These are phyloP conservation scores for Agrilus cyanescens DNA, from an alignment of 2,888 invertebrate species.

Conservation along the genomic window DNA sequence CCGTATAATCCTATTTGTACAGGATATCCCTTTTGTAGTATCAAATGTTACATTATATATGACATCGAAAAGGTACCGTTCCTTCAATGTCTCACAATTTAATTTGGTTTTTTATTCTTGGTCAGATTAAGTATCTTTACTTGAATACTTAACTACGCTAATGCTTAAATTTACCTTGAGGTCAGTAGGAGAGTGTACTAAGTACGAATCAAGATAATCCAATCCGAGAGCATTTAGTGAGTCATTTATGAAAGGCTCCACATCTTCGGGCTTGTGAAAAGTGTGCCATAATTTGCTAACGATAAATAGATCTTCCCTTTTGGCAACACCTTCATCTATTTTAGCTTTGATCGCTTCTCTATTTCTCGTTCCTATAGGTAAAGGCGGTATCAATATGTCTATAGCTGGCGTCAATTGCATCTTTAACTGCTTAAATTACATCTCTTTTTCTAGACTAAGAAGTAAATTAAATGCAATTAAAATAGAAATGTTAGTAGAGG, in stretches of 20 bases:
- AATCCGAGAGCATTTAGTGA: conserved; percentile 56
- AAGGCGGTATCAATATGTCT: conserved; percentile 62
- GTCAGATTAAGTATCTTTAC: no score
- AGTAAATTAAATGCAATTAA: no score
- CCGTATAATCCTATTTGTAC: no score
- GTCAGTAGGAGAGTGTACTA: conserved; percentile 80
- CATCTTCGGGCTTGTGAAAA: conserved; percentile 63
- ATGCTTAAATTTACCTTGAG: conserved; percentile 44
- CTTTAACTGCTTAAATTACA: conserved; percentile 49
- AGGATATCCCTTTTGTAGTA: no score
- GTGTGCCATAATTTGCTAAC: conserved; percentile 61
- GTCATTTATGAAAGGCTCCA: conserved; percentile 51
- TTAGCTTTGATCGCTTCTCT: conserved; percentile 48
- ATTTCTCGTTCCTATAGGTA: conserved; percentile 52
- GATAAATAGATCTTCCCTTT: conserved; percentile 53
- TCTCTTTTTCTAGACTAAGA: conserved; percentile 49
- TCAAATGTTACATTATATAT: no score
- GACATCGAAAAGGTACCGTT: no score
- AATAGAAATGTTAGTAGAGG: no score
- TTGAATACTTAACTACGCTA: no score
- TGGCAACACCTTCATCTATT: conserved; percentile 47
- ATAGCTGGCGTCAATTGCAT: conserved; percentile 64
- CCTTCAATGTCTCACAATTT: no score
- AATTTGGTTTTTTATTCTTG: no score
- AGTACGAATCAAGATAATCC: conserved; percentile 67